phyloP scores from a whole-genome alignment of 2,797 vertebrate species.

The Falco peregrinus region DNA sequence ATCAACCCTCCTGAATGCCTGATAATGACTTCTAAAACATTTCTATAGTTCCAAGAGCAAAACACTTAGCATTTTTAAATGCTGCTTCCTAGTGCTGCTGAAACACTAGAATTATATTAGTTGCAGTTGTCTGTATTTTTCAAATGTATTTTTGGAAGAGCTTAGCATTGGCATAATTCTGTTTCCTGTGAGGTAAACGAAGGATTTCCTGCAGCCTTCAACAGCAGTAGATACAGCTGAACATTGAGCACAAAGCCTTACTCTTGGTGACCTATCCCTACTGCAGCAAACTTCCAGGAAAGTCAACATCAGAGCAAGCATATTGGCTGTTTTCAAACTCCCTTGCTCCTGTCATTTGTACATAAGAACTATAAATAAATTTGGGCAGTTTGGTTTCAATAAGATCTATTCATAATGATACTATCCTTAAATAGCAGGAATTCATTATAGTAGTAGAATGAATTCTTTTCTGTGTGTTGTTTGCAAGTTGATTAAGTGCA shows the following conservation, averaged over 20 bases:
- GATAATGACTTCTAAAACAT: not conserved
- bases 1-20: not conserved
- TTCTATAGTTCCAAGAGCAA: not conserved
- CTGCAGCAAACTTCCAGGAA: not conserved
- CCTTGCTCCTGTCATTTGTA: conserved; percentile 21
- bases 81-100: not conserved
- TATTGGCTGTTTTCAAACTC: not conserved
- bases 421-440: conserved; percentile 39
- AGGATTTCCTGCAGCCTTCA: not conserved
- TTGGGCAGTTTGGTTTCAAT: conserved; percentile 46
- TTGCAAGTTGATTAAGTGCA: conserved; percentile 55
- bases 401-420: conserved; percentile 44
- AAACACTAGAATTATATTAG: not conserved
- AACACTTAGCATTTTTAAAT: not conserved
- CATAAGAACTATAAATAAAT: conserved; percentile 36
- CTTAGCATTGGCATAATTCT: not conserved
- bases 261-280: not conserved
- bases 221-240: not conserved
- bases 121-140: not conserved
- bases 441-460: conserved; percentile 25
- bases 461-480: conserved; percentile 54
- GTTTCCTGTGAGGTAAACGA: not conserved
- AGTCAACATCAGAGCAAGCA: not conserved
- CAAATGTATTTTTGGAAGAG: not conserved
- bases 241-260: not conserved